phyloP scores from a whole-genome alignment of 1,140 invertebrate species.

The Drepana arcuata region DNA sequence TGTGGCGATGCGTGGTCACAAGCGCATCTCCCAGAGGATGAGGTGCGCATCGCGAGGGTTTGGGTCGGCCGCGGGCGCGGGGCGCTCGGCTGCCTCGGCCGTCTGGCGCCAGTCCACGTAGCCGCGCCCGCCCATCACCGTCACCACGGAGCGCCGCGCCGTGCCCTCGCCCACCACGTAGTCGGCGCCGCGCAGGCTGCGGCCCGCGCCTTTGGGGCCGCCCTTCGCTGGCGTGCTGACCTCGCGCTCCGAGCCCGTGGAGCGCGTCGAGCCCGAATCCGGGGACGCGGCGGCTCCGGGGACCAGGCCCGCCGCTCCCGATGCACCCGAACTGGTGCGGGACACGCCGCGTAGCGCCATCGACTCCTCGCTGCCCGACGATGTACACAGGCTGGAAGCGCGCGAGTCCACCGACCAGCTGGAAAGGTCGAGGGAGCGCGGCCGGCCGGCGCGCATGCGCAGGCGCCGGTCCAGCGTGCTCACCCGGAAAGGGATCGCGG shows the following conservation, averaged over 20 bases:
- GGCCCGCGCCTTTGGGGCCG: conserved; percentile 24
- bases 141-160: conserved; percentile 83
- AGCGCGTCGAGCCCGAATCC: conserved; percentile 45
- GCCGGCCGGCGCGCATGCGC: conserved; percentile 84
- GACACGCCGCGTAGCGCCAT: conserved; percentile 80
- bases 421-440: conserved; percentile 85
- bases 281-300: conserved; percentile 44
- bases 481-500: conserved; percentile 84
- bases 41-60: conserved; percentile 83
- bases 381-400: conserved; percentile 85
- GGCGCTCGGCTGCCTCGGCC: conserved; percentile 71
- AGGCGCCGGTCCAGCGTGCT: conserved; percentile 85
- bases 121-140: conserved; percentile 88
- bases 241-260: conserved; percentile 48
- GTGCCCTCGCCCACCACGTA: conserved; percentile 65
- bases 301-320: conserved; percentile 67
- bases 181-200: conserved; percentile 52
- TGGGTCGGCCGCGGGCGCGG: conserved; percentile 53
- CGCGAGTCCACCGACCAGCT: conserved; percentile 91
- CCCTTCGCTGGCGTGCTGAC: conserved; percentile 31
- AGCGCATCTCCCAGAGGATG: conserved; percentile 92
- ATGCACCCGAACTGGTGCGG: conserved; percentile 80
- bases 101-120: conserved; percentile 88
- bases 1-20: too few relatives aligned
- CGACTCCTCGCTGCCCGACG: conserved; percentile 86